These are phyloP conservation scores for Siderastrea radians DNA, from an alignment of 92 coral and sea anemone species.

Conservation along the genomic window DNA sequence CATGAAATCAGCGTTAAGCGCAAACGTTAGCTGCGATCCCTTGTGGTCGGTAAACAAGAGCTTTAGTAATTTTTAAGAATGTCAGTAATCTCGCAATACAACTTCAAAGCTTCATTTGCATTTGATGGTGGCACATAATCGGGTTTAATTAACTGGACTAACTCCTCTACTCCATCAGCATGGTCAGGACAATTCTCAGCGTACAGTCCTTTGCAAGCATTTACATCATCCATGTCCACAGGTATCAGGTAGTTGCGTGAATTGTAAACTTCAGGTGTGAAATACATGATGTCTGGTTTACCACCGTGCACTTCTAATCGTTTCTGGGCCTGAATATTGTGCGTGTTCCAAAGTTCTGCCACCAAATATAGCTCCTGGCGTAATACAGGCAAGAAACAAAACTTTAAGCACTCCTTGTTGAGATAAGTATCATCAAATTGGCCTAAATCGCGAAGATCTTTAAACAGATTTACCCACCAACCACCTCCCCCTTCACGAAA, in stretches of 20 bases:
- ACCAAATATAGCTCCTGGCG: conserved; percentile 54
- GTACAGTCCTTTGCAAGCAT: conserved; percentile 47
- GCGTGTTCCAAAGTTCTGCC: conserved; percentile 67
- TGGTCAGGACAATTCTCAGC: conserved; percentile 39
- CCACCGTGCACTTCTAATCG: conserved; percentile 52
- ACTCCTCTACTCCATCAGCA: conserved; percentile 43
- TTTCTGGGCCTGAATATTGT: conserved; percentile 48
- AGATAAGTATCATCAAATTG: conserved; percentile 27
- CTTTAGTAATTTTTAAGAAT: no score
- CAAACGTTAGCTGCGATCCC: no score
- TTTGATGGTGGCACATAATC: conserved; percentile 42
- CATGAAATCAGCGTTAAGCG: no score
- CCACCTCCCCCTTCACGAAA: conserved; percentile 61
- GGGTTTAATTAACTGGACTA: conserved; percentile 57
- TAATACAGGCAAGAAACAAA: conserved; percentile 58
- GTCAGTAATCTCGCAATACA: background rate
- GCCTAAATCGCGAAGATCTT: conserved; percentile 60
- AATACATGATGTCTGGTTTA: conserved; percentile 64
- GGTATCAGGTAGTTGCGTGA: conserved; percentile 38
- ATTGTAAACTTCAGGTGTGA: conserved; percentile 52
- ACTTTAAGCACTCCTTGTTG: conserved; percentile 48
- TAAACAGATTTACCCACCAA: conserved; percentile 69
- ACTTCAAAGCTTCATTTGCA: conserved; percentile 36
- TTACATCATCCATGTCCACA: conserved; percentile 61
- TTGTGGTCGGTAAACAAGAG: no score